Evolutionary conservation across 2,888 invertebrate species (phyloP).

Genomic region (Lasioglossum pauxillum): DNA sequence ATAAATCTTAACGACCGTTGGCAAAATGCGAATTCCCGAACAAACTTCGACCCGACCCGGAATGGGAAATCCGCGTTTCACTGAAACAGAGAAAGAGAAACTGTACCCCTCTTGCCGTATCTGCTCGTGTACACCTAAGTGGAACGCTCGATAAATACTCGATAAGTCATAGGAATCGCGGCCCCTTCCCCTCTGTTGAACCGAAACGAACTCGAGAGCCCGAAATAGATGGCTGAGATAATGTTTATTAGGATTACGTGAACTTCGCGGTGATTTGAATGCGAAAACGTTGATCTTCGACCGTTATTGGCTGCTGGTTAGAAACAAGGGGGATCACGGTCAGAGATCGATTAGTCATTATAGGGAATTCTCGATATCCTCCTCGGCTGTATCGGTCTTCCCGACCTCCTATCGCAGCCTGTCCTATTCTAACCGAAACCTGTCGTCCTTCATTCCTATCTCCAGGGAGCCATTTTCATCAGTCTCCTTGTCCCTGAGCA

Average conservation of each 20-base stretch:
- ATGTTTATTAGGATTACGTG: constrained; percentile 51
- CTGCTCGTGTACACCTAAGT: constrained; percentile 40
- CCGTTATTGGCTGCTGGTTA: constrained; percentile 44
- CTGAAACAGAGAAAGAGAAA: background rate
- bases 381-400: constrained; percentile 9
- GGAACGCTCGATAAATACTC: constrained; percentile 53
- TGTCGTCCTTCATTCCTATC: constrained; percentile 61
- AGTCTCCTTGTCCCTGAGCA: constrained; percentile 65
- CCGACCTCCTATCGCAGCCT: background rate
- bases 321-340: constrained; percentile 47
- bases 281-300: constrained; percentile 36
- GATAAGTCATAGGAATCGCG: constrained; percentile 44
- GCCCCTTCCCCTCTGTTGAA: constrained; percentile 19
- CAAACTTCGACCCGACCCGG: constrained; percentile 15
- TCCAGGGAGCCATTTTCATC: constrained; percentile 69
- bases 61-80: constrained; percentile 33
- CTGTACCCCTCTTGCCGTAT: constrained; percentile 15
- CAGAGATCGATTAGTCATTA: constrained; percentile 67
- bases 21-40: constrained; percentile 36
- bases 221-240: constrained; percentile 46
- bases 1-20: constrained; percentile 23
- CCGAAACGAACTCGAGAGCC: constrained; percentile 38
- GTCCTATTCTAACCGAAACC: constrained; percentile 10
- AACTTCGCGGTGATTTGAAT: constrained; percentile 55
- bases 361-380: constrained; percentile 41